These are phyloP conservation scores for Torymus aiolomorphi DNA, from an alignment of 2,888 invertebrate genomes.

Conservation along the genomic window DNA sequence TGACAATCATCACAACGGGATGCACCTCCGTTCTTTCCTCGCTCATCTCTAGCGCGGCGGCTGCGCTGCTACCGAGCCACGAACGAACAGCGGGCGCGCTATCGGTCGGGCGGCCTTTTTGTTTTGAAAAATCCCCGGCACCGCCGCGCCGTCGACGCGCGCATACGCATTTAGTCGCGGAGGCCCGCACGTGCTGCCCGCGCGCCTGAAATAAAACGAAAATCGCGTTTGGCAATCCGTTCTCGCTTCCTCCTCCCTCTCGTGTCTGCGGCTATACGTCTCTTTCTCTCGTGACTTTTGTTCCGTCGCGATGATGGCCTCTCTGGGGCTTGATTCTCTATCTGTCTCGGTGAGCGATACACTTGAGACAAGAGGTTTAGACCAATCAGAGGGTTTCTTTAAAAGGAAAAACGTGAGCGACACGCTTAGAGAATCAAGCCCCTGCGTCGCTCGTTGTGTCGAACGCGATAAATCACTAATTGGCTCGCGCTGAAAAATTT, in stretches of 20 bases:
- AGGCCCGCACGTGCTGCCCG: conserved; percentile 69
- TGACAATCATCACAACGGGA: background rate
- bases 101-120: conserved; percentile 20
- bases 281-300: conserved; percentile 28
- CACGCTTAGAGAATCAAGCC: too few relatives aligned
- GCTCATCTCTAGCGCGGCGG: too few relatives aligned
- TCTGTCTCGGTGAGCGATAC: too few relatives aligned
- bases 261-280: conserved; percentile 24
- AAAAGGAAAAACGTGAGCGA: too few relatives aligned
- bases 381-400: too few relatives aligned
- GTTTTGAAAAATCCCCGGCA: conserved; percentile 58
- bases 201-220: conserved; percentile 71
- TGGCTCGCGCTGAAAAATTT: conserved; percentile 1
- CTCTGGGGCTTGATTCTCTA: too few relatives aligned
- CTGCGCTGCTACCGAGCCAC: too few relatives aligned
- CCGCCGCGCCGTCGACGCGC: conserved; percentile 36
- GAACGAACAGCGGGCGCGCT: background rate
- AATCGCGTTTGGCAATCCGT: conserved; percentile 64
- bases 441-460: background rate
- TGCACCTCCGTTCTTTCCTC: conserved; percentile 34
- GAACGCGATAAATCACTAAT: conserved; percentile 43
- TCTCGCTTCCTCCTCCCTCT: background rate
- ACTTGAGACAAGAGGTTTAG: too few relatives aligned
- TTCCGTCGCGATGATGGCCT: background rate
- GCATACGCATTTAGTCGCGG: conserved; percentile 26